These are phyloP conservation scores for Hoplodrina ambigua DNA, from an alignment of 2,888 invertebrate species.

Conservation along the genomic window DNA sequence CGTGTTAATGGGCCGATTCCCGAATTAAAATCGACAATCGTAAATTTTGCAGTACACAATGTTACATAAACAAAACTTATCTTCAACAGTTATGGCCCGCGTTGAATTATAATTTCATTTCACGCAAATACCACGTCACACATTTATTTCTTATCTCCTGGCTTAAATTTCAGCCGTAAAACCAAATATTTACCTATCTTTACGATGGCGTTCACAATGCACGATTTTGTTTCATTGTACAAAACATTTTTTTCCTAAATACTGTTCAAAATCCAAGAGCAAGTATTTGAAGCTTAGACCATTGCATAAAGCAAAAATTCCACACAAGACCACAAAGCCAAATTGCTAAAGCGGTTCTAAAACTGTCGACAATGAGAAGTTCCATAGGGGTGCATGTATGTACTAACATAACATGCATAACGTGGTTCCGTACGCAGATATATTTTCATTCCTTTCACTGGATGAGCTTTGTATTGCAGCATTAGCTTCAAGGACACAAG, in stretches of 20 bases:
- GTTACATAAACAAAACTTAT: conserved; percentile 85
- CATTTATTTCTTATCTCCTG: conserved; percentile 65
- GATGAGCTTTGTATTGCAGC: conserved; percentile 22
- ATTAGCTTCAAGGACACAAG: neutral
- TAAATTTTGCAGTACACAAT: conserved; percentile 78
- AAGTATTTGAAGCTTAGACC: conserved; percentile 46
- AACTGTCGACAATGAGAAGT: conserved; percentile 70
- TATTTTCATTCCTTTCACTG: conserved; percentile 16
- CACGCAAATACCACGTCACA: conserved; percentile 63
- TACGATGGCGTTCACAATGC: conserved; percentile 57
- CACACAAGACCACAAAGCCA: conserved; percentile 74
- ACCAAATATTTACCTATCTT: conserved; percentile 62
- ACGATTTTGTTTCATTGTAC: conserved; percentile 39
- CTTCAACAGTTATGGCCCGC: conserved; percentile 76
- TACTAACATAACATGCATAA: conserved; percentile 66
- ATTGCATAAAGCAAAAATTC: conserved; percentile 73
- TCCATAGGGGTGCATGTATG: conserved; percentile 67
- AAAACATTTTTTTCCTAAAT: conserved; percentile 38
- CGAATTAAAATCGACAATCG: conserved; percentile 83
- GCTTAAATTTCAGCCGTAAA: conserved; percentile 58
- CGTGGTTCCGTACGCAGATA: conserved; percentile 45
- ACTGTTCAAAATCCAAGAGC: conserved; percentile 35
- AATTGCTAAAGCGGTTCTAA: conserved; percentile 76
- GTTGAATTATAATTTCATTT: conserved; percentile 76
- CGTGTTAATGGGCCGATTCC: conserved; percentile 82